These are phyloP conservation scores for Parasteatoda lunata DNA, from an alignment of 2,888 invertebrate genomes.

Conservation along the genomic window DNA sequence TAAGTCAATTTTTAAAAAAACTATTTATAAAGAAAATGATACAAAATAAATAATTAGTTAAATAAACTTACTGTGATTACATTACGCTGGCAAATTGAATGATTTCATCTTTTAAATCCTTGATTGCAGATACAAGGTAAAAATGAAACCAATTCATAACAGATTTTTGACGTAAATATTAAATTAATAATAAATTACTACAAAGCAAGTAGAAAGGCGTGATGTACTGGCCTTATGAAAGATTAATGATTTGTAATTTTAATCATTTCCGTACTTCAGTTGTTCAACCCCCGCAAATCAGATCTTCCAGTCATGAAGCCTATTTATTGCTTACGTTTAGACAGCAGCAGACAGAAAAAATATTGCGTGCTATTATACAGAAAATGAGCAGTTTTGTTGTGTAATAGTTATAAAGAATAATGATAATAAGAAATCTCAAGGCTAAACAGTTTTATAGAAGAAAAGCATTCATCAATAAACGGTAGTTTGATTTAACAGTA, in stretches of 20 bases:
- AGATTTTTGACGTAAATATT: not conserved
- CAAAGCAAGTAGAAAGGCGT: not conserved
- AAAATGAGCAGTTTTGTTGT: slow-evolving; percentile 12
- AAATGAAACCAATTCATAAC: not conserved
- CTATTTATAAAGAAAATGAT: too few relatives aligned
- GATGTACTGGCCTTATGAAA: not conserved
- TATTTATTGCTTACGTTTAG: slow-evolving; percentile 53
- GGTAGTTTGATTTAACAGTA: not conserved
- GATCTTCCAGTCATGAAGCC: slow-evolving; percentile 49
- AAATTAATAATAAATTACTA: not conserved
- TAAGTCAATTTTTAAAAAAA: not conserved
- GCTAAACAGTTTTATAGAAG: not conserved
- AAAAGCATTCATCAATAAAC: not conserved
- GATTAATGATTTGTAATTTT: slow-evolving; percentile 12
- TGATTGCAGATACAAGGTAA: not conserved
- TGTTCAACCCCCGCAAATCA: slow-evolving; percentile 51
- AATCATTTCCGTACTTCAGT: slow-evolving; percentile 42
- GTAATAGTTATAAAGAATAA: slow-evolving; percentile 1
- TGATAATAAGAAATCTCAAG: not conserved
- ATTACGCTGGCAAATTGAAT: not conserved
- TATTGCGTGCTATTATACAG: slow-evolving; percentile 2
- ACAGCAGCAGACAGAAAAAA: not conserved
- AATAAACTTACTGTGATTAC: not conserved
- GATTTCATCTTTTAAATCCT: not conserved
- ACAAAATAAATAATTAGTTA: too few relatives aligned